A percentile compares a stretch with the other conserved stretches of the same genome.
Evolutionary conservation across 2,113 vertebrate species (phyloP).

Genomic region (Pagrus major): DNA sequence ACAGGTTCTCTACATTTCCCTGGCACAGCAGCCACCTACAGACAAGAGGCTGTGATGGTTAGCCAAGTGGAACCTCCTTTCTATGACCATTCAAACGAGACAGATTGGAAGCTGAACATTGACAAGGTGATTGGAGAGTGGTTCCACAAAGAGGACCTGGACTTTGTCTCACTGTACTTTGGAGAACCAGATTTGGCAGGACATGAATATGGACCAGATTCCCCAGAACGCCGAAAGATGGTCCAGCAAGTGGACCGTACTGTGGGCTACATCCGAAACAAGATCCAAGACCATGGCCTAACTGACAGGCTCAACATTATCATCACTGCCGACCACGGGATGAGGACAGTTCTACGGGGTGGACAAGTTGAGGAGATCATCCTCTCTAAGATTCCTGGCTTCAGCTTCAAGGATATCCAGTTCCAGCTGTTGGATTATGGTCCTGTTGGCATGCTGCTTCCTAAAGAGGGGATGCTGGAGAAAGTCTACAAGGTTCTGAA

Average conservation of each 20-base stretch:
- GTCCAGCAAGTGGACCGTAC: constrained; percentile 89
- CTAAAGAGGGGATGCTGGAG: constrained; percentile 89
- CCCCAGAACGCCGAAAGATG: constrained; percentile 81
- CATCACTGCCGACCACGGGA: constrained; percentile 91
- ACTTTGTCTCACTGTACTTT: constrained; percentile 91
- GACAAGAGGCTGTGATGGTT: constrained; percentile 64
- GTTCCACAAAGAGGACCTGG: constrained; percentile 82
- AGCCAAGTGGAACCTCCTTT: constrained; percentile 80
- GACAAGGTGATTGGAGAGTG: constrained; percentile 84
- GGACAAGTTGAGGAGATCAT: constrained; percentile 76
- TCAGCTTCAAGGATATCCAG: constrained; percentile 85
- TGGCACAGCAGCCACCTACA: constrained; percentile 86
- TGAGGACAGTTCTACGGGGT: constrained; percentile 80
- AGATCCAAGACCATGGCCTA: constrained; percentile 72
- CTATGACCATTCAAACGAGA: constrained; percentile 86
- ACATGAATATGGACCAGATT: constrained; percentile 88
- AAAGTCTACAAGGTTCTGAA: constrained; percentile 86
- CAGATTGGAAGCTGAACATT: constrained; percentile 86
- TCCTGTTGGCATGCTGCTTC: constrained; percentile 86
- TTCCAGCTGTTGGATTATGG: constrained; percentile 91
- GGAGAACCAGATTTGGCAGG: constrained; percentile 89
- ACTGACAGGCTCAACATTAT: constrained; percentile 86
- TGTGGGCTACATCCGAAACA: constrained; percentile 86
- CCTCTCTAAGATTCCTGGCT: constrained; percentile 75
- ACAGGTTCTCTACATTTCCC: constrained; percentile 92